A percentile compares a stretch with the other conserved stretches of the same genome.
Evolutionary conservation across 2,113 vertebrate species (phyloP).

Genomic region (Nothobranchius kuhntae): DNA sequence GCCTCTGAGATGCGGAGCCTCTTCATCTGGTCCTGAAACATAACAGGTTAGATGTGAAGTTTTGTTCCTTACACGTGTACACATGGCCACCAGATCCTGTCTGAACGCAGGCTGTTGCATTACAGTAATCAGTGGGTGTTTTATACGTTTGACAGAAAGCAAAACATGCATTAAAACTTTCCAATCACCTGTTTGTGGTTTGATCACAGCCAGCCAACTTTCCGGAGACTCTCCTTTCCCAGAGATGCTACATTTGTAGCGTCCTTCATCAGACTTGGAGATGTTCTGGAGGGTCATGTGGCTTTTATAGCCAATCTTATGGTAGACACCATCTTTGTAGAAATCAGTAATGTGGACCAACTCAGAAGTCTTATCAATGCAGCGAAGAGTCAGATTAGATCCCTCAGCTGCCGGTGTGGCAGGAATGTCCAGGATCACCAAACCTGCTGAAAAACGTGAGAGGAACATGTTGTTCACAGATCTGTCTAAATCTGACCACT

Average conservation of each 20-base stretch:
- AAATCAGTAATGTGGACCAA: not conserved
- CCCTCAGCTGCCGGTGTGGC: accelerated
- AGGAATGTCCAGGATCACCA: slow-evolving; percentile 11
- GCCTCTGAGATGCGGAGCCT: accelerated
- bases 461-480: not conserved
- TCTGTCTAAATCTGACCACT: too few species aligned
- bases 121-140: too few species aligned
- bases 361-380: not conserved
- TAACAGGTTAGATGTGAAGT: not conserved
- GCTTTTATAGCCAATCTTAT: accelerated
- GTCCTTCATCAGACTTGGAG: slow-evolving; percentile 41
- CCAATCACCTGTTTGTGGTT: not conserved
- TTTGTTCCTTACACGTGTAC: not conserved
- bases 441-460: not conserved
- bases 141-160: too few species aligned
- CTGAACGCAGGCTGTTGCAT: too few species aligned
- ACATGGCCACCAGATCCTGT: too few species aligned
- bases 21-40: not conserved
- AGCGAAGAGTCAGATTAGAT: not conserved
- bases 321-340: slow-evolving; percentile 9
- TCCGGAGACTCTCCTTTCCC: slow-evolving; percentile 27
- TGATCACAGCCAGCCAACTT: slow-evolving; percentile 25
- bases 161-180: too few species aligned
- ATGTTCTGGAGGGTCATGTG: slow-evolving; percentile 12
- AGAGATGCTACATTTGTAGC: slow-evolving; percentile 43